phyloP scores from a whole-genome alignment of 2,113 vertebrate species.

The Chaetura pelagica region DNA sequence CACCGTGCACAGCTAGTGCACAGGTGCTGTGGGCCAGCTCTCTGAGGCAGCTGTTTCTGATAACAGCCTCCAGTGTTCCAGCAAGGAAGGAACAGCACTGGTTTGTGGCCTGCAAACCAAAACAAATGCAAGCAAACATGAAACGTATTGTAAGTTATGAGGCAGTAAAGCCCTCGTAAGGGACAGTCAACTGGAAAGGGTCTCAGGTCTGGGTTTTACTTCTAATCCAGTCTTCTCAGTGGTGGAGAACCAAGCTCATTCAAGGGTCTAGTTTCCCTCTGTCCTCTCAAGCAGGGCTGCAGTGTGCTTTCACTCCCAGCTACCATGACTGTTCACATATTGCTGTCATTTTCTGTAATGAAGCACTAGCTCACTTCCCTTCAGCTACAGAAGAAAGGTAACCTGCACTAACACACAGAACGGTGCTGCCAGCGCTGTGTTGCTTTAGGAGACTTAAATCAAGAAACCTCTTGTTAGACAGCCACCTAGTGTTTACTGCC shows the following conservation, averaged over 20 bases:
- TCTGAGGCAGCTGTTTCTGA: not conserved
- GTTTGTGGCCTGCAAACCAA: not conserved
- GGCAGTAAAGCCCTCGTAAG: not conserved
- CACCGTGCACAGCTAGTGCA: accelerated
- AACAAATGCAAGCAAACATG: not conserved
- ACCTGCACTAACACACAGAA: not conserved
- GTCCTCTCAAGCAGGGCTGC: not conserved
- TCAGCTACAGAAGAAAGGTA: not conserved
- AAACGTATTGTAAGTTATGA: not conserved
- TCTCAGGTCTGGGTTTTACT: not conserved
- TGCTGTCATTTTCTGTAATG: not conserved
- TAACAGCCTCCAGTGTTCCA: not conserved
- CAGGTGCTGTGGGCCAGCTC: accelerated
- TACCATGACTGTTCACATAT: not conserved
- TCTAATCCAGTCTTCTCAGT: not conserved
- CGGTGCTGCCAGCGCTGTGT: not conserved
- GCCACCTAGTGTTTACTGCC: conserved; percentile 50
- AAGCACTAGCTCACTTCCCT: not conserved
- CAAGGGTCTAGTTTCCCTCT: not conserved
- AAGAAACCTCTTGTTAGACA: conserved; percentile 14
- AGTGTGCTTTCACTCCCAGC: not conserved
- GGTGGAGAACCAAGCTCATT: not conserved
- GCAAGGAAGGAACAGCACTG: not conserved
- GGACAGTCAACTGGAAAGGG: not conserved
- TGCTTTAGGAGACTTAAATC: not conserved